A percentile compares a stretch with the other conserved stretches of the same genome.
phyloP scores from a whole-genome alignment of 1,140 invertebrate genomes.

The Microplitis demolitor region DNA sequence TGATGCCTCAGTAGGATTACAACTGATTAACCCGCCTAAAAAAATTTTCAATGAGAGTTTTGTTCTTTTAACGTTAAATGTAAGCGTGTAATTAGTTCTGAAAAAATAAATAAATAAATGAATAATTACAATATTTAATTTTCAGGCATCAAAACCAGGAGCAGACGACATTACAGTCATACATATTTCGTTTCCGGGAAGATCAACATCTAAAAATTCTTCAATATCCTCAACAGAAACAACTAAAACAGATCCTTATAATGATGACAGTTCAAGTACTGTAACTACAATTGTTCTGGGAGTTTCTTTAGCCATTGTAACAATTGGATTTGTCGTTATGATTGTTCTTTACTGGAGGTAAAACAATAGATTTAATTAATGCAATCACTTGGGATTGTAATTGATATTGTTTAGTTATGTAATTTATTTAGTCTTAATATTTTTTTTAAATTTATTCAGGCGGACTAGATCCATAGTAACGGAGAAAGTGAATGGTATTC shows the following conservation, averaged over 20 bases:
- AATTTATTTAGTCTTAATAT: background rate
- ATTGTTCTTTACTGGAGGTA: slow-evolving; percentile 8
- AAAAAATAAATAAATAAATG: background rate
- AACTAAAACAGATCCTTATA: background rate
- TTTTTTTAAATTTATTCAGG: background rate
- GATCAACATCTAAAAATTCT: background rate
- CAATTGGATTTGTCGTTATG: background rate
- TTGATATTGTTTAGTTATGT: too few species aligned
- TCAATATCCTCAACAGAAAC: background rate
- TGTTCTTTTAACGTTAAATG: slow-evolving; percentile 18
- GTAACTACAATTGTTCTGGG: background rate
- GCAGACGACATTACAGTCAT: slow-evolving; percentile 15
- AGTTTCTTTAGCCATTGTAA: background rate
- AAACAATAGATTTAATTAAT: background rate
- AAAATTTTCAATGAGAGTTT: slow-evolving; percentile 19
- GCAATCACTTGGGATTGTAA: background rate
- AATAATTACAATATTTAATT: background rate
- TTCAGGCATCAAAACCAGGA: slow-evolving; percentile 16
- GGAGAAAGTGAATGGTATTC: background rate
- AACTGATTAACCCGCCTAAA: background rate
- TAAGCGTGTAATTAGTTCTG: background rate
- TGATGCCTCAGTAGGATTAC: background rate
- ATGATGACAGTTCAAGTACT: background rate
- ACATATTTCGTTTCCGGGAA: slow-evolving; percentile 14
- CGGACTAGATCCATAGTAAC: background rate